phyloP scores from a whole-genome alignment of 2,113 vertebrate species.

The Trochalopteron elliotii region DNA sequence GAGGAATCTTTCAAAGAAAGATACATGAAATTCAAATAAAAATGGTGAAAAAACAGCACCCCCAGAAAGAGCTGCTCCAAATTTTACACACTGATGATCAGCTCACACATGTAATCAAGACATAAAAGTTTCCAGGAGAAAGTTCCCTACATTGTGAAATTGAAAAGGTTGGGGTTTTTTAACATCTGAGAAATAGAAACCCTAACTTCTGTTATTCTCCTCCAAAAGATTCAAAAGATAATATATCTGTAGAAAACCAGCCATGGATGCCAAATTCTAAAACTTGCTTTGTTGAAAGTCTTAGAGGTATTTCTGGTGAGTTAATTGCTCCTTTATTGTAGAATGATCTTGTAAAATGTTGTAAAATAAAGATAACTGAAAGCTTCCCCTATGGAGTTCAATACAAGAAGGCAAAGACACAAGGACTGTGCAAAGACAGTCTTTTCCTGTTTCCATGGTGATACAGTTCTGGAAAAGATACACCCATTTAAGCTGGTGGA shows the following conservation, averaged over 20 bases:
- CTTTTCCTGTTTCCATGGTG: conserved; percentile 4
- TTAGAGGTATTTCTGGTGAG: not conserved
- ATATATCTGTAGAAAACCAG: not conserved
- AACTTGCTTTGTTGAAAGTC: not conserved
- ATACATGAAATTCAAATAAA: not conserved
- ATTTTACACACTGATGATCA: not conserved
- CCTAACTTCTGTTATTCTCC: not conserved
- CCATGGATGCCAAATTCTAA: not conserved
- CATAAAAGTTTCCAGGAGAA: not conserved
- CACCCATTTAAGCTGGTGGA: not conserved
- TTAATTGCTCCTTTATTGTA: not conserved
- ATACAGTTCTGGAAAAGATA: not conserved
- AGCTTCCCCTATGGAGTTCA: not conserved
- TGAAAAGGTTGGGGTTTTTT: accelerated
- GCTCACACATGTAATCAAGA: not conserved
- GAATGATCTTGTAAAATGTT: not conserved
- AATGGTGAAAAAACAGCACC: not conserved
- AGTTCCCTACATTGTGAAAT: not conserved
- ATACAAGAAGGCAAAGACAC: not conserved
- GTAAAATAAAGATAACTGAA: not conserved
- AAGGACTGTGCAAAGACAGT: not conserved
- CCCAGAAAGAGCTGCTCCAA: not conserved
- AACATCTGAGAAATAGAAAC: not conserved
- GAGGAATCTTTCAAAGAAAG: not conserved
- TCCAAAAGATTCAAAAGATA: not conserved